These are phyloP conservation scores for Dolichopus griseipennis DNA, from an alignment of 2,888 invertebrate genomes.

Conservation along the genomic window DNA sequence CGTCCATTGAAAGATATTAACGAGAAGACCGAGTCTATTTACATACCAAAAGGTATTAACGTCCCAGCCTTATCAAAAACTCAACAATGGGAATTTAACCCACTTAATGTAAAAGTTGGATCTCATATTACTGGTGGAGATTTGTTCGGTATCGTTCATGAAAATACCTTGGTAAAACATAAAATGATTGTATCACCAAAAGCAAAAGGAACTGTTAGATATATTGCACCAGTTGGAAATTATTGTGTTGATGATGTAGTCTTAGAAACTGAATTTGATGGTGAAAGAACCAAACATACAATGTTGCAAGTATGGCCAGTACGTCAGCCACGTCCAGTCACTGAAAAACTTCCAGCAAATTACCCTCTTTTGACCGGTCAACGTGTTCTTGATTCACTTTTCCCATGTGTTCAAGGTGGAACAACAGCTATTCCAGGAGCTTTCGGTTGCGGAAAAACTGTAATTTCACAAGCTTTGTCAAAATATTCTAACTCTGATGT, in stretches of 20 bases:
- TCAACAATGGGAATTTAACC: constrained; percentile 85
- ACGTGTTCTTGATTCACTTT: constrained; percentile 93
- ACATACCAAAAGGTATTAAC: constrained; percentile 99
- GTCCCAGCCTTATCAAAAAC: constrained; percentile 80
- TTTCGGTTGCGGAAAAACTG: constrained; percentile 99
- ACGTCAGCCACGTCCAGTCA: constrained; percentile 89
- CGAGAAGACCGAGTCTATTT: constrained; percentile 89
- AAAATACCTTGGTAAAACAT: constrained; percentile 96
- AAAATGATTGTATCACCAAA: constrained; percentile 90
- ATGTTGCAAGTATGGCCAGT: constrained; percentile 99
- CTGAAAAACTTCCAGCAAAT: constrained; percentile 98
- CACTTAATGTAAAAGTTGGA: constrained; percentile 77
- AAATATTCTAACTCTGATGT: constrained; percentile 99
- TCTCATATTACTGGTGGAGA: constrained; percentile 98
- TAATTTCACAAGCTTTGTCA: constrained; percentile 97
- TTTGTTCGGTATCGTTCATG: constrained; percentile 89
- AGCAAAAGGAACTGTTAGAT: constrained; percentile 93
- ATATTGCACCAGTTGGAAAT: constrained; percentile 85
- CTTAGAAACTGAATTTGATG: constrained; percentile 97
- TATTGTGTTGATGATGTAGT: constrained; percentile 93
- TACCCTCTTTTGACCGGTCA: constrained; percentile 97
- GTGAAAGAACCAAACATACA: constrained; percentile 78
- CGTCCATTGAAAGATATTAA: constrained; percentile 95
- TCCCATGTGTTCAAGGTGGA: constrained; percentile 98
- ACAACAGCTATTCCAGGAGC: constrained; percentile 99